Evolutionary conservation across 2,113 vertebrate genomes (phyloP).

Genomic region (Isichthys henryi): DNA sequence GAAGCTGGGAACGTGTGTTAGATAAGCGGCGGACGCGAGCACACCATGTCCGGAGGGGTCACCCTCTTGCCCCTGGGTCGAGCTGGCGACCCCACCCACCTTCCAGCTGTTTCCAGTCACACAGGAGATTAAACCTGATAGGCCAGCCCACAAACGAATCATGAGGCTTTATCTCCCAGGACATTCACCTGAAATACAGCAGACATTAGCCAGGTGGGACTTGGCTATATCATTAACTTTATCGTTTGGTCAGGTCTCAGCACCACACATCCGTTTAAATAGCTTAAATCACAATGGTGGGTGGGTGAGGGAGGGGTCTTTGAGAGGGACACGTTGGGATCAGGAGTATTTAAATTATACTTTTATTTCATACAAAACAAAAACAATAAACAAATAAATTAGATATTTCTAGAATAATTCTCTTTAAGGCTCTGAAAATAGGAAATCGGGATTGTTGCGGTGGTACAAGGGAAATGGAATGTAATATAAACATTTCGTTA

Average conservation of each 20-base stretch:
- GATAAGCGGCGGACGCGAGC: slow-evolving; percentile 19
- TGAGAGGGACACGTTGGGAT: not conserved
- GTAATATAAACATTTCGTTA: slow-evolving; percentile 26
- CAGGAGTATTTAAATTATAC: slow-evolving; percentile 62
- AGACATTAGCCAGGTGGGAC: not conserved
- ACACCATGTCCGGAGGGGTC: not conserved
- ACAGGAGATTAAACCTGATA: slow-evolving; percentile 10
- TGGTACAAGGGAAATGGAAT: slow-evolving; percentile 38
- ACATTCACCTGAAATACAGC: not conserved
- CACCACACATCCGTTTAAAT: not conserved
- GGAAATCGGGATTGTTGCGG: slow-evolving; percentile 46
- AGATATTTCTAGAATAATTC: slow-evolving; percentile 70
- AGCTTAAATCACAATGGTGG: not conserved
- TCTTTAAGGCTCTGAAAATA: slow-evolving; percentile 48
- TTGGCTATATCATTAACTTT: not conserved
- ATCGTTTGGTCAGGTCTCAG: not conserved
- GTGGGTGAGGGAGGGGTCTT: not conserved
- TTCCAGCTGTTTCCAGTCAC: slow-evolving; percentile 5
- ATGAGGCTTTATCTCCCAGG: not conserved
- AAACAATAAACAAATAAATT: slow-evolving; percentile 73
- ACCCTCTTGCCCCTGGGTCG: not conserved
- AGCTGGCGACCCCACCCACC: not conserved
- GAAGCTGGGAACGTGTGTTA: slow-evolving; percentile 29
- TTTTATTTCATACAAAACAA: slow-evolving; percentile 71
- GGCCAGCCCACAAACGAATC: not conserved